phyloP scores from a whole-genome alignment of 2,113 vertebrate species.

The Prochilodus magdalenae region DNA sequence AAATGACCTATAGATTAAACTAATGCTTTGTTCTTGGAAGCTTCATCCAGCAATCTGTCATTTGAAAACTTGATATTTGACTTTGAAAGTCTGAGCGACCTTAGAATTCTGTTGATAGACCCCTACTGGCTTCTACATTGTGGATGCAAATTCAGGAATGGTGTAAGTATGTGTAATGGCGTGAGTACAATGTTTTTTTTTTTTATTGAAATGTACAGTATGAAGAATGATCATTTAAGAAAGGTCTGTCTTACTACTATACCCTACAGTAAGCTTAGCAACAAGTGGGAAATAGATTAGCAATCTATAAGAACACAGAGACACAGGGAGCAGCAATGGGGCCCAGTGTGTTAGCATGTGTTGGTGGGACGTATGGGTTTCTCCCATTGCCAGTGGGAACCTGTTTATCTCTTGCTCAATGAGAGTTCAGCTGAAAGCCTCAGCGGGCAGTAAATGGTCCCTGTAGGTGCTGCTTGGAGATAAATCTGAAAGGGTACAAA shows the following conservation, averaged over 20 bases:
- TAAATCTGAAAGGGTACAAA: slow-evolving; percentile 73
- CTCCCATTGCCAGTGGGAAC: slow-evolving; percentile 51
- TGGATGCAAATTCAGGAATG: no score
- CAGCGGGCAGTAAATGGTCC: slow-evolving; percentile 60
- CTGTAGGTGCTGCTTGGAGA: slow-evolving; percentile 63
- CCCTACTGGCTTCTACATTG: no score
- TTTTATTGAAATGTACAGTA: no score
- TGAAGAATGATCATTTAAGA: not conserved
- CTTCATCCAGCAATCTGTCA: no score
- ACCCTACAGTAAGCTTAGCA: not conserved
- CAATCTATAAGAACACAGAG: not conserved
- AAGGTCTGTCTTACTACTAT: not conserved
- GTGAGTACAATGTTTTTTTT: no score
- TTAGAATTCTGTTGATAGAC: no score
- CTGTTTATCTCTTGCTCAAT: slow-evolving; percentile 52
- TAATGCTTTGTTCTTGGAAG: no score
- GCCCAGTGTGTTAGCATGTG: slow-evolving; percentile 2
- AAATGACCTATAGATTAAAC: no score
- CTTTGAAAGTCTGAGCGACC: no score
- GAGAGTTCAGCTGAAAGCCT: slow-evolving; percentile 53
- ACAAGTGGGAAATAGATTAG: not conserved
- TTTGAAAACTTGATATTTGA: no score
- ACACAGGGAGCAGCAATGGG: not conserved
- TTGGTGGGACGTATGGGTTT: slow-evolving; percentile 23
- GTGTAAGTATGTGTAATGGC: no score